These are phyloP conservation scores for Alsophila aescularia DNA, from an alignment of 2,888 invertebrate genomes.

Conservation along the genomic window DNA sequence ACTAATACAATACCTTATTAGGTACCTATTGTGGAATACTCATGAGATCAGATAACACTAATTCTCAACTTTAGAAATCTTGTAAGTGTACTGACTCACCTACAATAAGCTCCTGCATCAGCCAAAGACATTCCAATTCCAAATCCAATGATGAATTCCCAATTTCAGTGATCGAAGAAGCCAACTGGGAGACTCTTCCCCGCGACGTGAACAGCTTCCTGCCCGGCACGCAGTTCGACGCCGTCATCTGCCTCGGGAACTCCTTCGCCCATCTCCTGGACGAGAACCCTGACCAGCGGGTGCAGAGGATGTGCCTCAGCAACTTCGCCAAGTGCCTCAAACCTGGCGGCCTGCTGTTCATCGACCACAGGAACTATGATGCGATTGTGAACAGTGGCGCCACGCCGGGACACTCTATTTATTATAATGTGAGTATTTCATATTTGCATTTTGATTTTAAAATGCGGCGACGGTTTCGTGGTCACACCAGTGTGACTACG, in stretches of 20 bases:
- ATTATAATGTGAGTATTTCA: conserved; percentile 92
- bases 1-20: too few species aligned
- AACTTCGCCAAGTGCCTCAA: conserved; percentile 94
- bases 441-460: too few species aligned
- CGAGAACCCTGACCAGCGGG: conserved; percentile 90
- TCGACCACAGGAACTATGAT: conserved; percentile 96
- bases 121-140: too few species aligned
- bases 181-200: conserved; percentile 93
- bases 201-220: conserved; percentile 87
- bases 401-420: conserved; percentile 93
- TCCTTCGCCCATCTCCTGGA: conserved; percentile 96
- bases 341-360: conserved; percentile 92
- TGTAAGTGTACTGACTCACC: too few species aligned
- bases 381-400: conserved; percentile 90
- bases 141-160: background rate
- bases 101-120: too few species aligned
- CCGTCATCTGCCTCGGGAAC: conserved; percentile 95
- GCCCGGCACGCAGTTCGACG: conserved; percentile 90
- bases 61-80: too few species aligned
- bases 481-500: too few species aligned
- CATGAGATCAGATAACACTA: too few species aligned
- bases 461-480: too few species aligned
- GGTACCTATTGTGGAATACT: too few species aligned
- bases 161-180: conserved; percentile 93
- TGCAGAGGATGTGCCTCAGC: conserved; percentile 90